Conservation (phyloP, 2,797 vertebrate genomes). For the Pogoniulus pusillus region DNA sequence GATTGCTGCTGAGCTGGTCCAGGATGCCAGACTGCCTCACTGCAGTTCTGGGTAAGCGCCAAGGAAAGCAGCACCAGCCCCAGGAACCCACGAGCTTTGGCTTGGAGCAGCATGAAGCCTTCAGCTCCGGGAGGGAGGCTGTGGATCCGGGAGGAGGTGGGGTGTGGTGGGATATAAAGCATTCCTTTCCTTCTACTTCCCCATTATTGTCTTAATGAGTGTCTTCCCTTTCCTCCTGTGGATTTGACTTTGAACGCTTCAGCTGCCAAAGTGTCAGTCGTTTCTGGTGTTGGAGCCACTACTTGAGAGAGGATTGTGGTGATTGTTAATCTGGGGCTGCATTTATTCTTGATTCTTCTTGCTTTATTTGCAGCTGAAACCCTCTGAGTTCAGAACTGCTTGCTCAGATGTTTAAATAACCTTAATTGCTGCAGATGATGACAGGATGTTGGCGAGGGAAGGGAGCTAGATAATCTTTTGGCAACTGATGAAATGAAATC, state of each 20-base stretch:
- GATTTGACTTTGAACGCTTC: not conserved
- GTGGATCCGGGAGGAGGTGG: not conserved
- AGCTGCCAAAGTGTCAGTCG: not conserved
- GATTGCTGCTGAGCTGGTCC: rapidly evolving
- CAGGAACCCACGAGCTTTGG: rapidly evolving
- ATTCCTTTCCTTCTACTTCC: conserved; percentile 48
- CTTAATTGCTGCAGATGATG: conserved; percentile 39
- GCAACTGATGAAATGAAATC: conserved; percentile 43
- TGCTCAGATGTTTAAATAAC: conserved; percentile 24
- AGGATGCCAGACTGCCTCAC: not conserved
- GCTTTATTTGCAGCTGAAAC: not conserved
- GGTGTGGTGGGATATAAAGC: not conserved
- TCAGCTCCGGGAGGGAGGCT: rapidly evolving
- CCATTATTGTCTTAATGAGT: not conserved
- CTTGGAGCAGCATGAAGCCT: not conserved
- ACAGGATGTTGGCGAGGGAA: conserved; percentile 8
- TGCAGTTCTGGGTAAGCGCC: not conserved
- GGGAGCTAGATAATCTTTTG: conserved; percentile 21
- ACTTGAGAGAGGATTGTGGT: not conserved
- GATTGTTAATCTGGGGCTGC: not conserved
- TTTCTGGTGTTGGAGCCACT: not conserved
- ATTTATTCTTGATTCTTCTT: not conserved
- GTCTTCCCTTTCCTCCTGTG: conserved; percentile 24
- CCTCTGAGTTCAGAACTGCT: not conserved
- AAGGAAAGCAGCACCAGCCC: conserved; percentile 5